These are phyloP conservation scores for Pluvianellus socialis DNA, from an alignment of 2,113 vertebrate genomes.

Conservation along the genomic window DNA sequence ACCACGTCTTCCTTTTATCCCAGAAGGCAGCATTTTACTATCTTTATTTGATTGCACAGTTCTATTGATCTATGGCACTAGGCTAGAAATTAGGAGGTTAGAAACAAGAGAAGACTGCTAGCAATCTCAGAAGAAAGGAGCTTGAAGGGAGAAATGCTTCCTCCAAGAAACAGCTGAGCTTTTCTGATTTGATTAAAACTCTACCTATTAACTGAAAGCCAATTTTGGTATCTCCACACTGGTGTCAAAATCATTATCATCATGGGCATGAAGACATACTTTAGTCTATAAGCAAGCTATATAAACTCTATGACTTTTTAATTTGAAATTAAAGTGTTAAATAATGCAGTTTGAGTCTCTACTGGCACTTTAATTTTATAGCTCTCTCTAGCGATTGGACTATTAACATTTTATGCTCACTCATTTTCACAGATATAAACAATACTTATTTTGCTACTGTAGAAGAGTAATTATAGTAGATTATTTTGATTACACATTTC, in stretches of 20 bases:
- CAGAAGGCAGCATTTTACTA: not conserved
- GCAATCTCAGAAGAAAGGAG: not conserved
- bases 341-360: not conserved
- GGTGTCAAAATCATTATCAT: not conserved
- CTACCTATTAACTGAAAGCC: not conserved
- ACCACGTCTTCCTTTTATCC: not conserved
- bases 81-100: not conserved
- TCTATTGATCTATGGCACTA: not conserved
- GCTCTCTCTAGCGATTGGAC: not conserved
- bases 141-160: not conserved
- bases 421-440: not conserved
- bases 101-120: not conserved
- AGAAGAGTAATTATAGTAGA: not conserved
- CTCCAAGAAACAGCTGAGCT: not conserved
- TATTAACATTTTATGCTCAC: not conserved
- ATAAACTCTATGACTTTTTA: not conserved
- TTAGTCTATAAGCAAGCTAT: not conserved
- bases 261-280: not conserved
- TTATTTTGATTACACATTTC: not conserved
- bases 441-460: not conserved
- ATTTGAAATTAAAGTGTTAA: not conserved
- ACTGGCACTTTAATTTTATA: conserved; percentile 20
- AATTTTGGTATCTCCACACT: not conserved
- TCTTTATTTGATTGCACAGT: not conserved
- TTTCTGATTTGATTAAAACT: not conserved